Conservation (phyloP, 2,888 invertebrate genomes). For the Dryomyza anilis region DNA sequence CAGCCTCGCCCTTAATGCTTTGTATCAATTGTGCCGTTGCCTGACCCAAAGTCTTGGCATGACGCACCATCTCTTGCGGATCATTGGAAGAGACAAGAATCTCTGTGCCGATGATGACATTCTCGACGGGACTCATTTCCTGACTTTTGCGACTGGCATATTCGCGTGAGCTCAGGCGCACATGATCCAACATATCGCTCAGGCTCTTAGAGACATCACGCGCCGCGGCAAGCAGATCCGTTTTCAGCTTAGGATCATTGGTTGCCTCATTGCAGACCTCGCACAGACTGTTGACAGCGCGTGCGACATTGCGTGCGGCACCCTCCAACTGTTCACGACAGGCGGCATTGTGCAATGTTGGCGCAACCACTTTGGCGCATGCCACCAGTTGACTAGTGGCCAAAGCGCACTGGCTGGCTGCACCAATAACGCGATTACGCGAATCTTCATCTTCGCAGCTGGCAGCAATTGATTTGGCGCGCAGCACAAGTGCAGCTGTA, state of each 20-base stretch:
- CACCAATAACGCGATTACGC: conserved; percentile 77
- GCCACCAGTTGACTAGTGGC: conserved; percentile 98
- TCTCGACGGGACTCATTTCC: conserved; percentile 83
- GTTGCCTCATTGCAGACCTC: conserved; percentile 77
- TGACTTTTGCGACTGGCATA: conserved; percentile 71
- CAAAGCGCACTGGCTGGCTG: conserved; percentile 95
- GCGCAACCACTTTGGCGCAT: conserved; percentile 92
- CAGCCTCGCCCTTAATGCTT: conserved; percentile 94
- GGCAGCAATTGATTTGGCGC: conserved; percentile 95
- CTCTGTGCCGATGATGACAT: conserved; percentile 88
- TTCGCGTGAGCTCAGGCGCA: conserved; percentile 73
- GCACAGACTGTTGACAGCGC: conserved; percentile 88
- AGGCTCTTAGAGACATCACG: conserved; percentile 86
- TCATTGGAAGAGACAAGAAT: conserved; percentile 84
- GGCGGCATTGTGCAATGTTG: conserved; percentile 78
- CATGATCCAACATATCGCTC: conserved; percentile 87
- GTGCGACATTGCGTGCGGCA: conserved; percentile 91
- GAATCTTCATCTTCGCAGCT: conserved; percentile 73
- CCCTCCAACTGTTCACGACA: conserved; percentile 90
- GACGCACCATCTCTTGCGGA: conserved; percentile 91
- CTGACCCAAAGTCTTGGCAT: conserved; percentile 88
- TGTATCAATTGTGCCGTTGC: conserved; percentile 94
- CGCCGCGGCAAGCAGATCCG: conserved; percentile 83
- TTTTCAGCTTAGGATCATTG: conserved; percentile 71
- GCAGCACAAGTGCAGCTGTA: conserved; percentile 93